Evolutionary conservation across 1,140 invertebrate species (phyloP), one percentile per base, ranked within the genome.

Genomic region (Drosophila kikkawai): DNA sequence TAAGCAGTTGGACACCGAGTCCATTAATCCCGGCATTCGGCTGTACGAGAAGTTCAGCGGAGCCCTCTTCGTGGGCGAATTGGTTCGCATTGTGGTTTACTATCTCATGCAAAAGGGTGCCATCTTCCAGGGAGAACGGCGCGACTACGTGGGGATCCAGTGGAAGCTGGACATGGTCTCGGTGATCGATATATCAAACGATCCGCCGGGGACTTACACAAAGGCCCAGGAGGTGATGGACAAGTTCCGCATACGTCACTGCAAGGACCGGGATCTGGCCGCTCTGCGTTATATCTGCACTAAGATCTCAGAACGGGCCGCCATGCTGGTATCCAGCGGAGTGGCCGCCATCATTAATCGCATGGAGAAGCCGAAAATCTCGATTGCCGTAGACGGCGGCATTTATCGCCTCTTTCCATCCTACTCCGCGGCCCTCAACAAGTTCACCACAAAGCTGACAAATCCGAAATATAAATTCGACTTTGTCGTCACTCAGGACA

Each of bases 321-420:
- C 99, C 7, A 96, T 98, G 94, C 92, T 99, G 12, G 96, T 97
- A 12, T 97, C 98, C 11, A 97, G 97, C 47, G 98, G 97, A 68
- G 95, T 97, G 34, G 95, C 97, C 1, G 94, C 95, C 6, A 93
- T 98, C 12, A 94, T 98, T 44, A 96, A 97, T 91, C 97, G 97
- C 94, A 99, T 99, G 95, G 94, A 95, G 34, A 95, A 98, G 80
- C 95, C 96, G 2, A 95, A 96, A 59, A 96, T 99, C 8, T 98
- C 98, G 0, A 97, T 99, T 15, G 98, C 97, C 51, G 97, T 99
- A 63, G 99, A 99, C 93, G 99, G 99, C n/a, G 99, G 98, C 32
- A 96, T 99, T 0, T 99, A 99, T 93, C 95, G 98, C 81, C 99
- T 97, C 94, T 98, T 99, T 93, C 99, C 98, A 2, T 15, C 42